These are phyloP conservation scores for Galerucella pusilla DNA, from an alignment of 2,888 invertebrate species.

Conservation along the genomic window DNA sequence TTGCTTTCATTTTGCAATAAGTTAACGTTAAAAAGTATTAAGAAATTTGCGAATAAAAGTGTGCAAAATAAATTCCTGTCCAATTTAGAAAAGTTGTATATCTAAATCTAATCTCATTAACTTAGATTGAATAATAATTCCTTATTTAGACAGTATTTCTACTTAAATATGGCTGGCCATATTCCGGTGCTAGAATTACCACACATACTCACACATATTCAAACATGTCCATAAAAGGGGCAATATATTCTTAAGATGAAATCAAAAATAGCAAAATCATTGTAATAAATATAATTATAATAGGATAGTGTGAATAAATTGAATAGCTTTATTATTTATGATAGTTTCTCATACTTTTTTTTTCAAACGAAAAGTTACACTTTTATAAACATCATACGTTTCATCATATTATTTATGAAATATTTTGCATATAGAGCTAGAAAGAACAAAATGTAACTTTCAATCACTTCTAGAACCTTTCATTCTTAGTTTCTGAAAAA, in stretches of 20 bases:
- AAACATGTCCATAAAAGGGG: constrained; percentile 6
- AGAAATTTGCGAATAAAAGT: background rate
- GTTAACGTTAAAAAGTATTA: background rate
- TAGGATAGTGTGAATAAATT: background rate
- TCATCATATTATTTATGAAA: no score
- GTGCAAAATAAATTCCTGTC: constrained; percentile 3
- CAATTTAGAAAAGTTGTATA: constrained; percentile 9
- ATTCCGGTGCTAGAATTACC: constrained; percentile 7
- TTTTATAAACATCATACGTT: no score
- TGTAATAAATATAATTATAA: background rate
- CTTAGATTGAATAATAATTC: constrained; percentile 4
- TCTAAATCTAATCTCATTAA: constrained; percentile 9
- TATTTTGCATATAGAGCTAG: no score
- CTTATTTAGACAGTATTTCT: constrained; percentile 1
- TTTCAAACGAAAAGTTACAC: no score
- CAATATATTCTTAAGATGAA: background rate
- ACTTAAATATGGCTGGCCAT: constrained; percentile 1
- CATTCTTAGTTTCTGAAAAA: no score
- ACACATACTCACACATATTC: background rate
- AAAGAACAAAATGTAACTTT: no score
- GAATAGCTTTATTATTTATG: background rate
- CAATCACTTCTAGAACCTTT: no score
- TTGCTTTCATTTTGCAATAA: background rate
- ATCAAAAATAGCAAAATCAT: background rate
- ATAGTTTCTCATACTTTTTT: no score